Conservation (phyloP, 2,113 vertebrate species). For the Anarhynchus alexandrinus region DNA sequence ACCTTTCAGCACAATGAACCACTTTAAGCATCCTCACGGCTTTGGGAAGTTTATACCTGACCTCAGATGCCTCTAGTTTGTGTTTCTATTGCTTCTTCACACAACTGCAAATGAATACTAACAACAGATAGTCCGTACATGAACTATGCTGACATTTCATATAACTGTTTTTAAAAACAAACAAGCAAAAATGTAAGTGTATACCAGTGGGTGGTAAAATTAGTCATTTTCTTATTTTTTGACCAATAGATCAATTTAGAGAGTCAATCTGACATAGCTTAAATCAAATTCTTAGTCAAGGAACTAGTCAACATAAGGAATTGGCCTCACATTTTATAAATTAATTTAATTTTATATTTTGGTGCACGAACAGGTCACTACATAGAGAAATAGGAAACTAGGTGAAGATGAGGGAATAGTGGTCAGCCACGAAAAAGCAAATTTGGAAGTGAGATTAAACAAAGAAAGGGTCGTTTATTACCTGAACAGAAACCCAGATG, state of each 20-base stretch:
- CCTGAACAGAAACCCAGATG: not conserved
- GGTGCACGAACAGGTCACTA: not conserved
- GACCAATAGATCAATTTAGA: not conserved
- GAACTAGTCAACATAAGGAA: conserved; percentile 10
- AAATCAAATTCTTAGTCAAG: not conserved
- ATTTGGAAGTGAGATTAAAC: not conserved
- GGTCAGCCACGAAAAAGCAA: not conserved
- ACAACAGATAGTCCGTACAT: not conserved
- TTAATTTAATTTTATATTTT: not conserved
- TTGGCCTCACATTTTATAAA: not conserved
- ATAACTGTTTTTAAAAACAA: not conserved
- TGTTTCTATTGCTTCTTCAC: not conserved
- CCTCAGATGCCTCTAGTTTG: not conserved
- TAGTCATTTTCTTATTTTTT: not conserved
- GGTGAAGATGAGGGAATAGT: not conserved
- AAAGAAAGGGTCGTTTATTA: not conserved
- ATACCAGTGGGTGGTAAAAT: not conserved
- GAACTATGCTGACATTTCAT: not conserved
- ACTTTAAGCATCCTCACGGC: not conserved
- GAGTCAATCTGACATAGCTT: not conserved
- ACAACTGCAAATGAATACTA: not conserved
- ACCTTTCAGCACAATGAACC: not conserved
- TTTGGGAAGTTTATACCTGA: not conserved
- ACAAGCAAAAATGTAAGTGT: not conserved
- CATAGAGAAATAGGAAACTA: not conserved